Base-by-base conservation (phyloP, 1,140 invertebrate species). In the Drosophila sp. region DNA sequence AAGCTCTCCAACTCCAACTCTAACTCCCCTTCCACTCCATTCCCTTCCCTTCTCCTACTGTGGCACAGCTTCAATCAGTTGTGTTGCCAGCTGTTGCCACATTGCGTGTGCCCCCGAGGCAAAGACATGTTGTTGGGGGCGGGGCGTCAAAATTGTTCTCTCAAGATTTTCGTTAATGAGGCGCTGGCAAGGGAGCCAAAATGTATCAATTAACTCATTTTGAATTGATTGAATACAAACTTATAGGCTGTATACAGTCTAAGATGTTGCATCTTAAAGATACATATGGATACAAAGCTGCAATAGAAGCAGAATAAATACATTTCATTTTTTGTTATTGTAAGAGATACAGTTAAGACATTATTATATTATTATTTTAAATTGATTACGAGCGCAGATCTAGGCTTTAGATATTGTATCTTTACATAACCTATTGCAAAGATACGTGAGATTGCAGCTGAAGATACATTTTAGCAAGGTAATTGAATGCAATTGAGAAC, bases 161-260 rank as follows among this genome's bases (percentile, higher is more conserved):
- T 38, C 34, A 58, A 58, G 40, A 34, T 51, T 61, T 59, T 29
- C 43, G 43, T 63, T 74, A 70, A 70, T 70, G 66, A 62, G 63
- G 9, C 64, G 11, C 9, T 41, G 7, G 16, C 21, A 16, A 18
- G 38, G 25, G 16, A 16, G 21, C 14, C 16, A 29, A 40, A 78
- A 84, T 81, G 82, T 66, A 87, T 87, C 81, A 84, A 84, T 87
- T 87, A 81, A 45, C 29, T 71, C 64, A 81, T 80, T 84, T 74
- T 29, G 29, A 53, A 32, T 59, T 62, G 58, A 77, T 64, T 67
- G 51, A 51, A 50, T n/a, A 32, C 11, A 2, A 50, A 51, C 13
- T 36, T 36, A 57, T 8, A 56, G 18, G 36, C n/a, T 38, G 36
- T 38, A 40, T 9, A 25, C 6, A 18, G 50, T 18, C 6, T 8